Percentiles rank a stretch among this genome's conserved stretches.
Conservation (phyloP, 1,140 invertebrate species). For the Mactra quadrangularis region DNA sequence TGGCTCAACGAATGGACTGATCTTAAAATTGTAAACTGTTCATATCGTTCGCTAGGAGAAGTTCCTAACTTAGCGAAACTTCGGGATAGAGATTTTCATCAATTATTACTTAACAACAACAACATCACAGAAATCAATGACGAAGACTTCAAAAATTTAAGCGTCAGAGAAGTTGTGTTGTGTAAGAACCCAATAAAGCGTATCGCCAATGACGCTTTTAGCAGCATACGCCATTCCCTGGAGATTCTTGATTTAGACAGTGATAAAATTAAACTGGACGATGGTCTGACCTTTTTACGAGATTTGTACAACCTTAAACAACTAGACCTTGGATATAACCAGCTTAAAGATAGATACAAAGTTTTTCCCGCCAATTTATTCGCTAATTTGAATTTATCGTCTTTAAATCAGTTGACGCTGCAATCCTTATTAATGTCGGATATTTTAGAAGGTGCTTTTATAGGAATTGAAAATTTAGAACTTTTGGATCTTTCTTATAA, state of each 20-base stretch:
- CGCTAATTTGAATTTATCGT: conserved; percentile 17
- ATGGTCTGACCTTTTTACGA: conserved; percentile 37
- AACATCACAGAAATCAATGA: conserved; percentile 24
- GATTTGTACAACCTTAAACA: conserved; percentile 39
- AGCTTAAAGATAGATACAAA: conserved; percentile 34
- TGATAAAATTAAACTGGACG: conserved; percentile 49
- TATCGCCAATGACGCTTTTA: conserved; percentile 35
- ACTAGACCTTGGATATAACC: conserved; percentile 56
- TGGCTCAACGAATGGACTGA: conserved; percentile 13
- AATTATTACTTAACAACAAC: conserved; percentile 51
- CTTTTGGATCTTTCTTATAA: conserved; percentile 56
- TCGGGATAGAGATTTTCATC: conserved; percentile 15
- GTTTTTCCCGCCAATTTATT: conserved; percentile 43
- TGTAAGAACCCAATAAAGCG: conserved; percentile 50
- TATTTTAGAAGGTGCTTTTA: conserved; percentile 41
- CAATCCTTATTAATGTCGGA: conserved; percentile 44
- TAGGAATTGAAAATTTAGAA: conserved; percentile 49
- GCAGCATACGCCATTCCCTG: conserved; percentile 19
- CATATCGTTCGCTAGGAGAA: conserved; percentile 7
- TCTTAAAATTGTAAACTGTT: conserved; percentile 55
- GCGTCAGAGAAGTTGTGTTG: conserved; percentile 41
- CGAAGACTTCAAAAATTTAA: conserved; percentile 40
- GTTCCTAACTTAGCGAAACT: conserved; percentile 40
- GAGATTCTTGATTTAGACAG: conserved; percentile 49
- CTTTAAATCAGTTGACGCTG: conserved; percentile 35